Conservation (phyloP, 2,888 invertebrate genomes). For the Crossocerus cetratus region DNA sequence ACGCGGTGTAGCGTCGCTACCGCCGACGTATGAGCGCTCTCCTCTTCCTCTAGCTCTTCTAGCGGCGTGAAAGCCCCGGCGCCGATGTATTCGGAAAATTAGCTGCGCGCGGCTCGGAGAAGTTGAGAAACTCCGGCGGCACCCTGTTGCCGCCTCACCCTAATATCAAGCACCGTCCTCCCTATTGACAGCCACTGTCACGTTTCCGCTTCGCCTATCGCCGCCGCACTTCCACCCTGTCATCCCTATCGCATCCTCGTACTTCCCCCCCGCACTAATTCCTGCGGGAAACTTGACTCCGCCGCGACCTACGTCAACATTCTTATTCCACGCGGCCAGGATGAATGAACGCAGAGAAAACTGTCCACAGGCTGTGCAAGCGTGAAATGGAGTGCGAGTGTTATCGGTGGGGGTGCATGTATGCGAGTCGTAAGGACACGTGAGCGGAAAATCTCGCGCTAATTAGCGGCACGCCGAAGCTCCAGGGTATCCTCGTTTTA, state of each 20-base stretch:
- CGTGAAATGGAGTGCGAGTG: neutral
- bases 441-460: slow-evolving; percentile 56
- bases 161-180: neutral
- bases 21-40: neutral
- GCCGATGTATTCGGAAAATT: slow-evolving; percentile 47
- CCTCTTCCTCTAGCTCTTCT: neutral
- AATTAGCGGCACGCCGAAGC: slow-evolving; percentile 46
- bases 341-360: too few species aligned
- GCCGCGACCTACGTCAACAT: neutral
- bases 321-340: neutral
- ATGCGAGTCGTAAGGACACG: slow-evolving; percentile 41
- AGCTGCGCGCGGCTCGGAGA: slow-evolving; percentile 43
- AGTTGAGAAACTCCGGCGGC: slow-evolving; percentile 40
- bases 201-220: too few species aligned
- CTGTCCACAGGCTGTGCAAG: too few species aligned
- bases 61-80: neutral
- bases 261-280: too few species aligned
- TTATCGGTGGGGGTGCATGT: slow-evolving; percentile 41
- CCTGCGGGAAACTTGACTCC: neutral
- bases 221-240: too few species aligned
- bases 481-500: slow-evolving; percentile 39
- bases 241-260: too few species aligned
- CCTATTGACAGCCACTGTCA: too few species aligned
- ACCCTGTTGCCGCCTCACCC: slow-evolving; percentile 31
- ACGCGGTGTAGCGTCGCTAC: neutral